These are phyloP conservation scores for Sciurus niger DNA, from an alignment of 2,113 vertebrate species.

Conservation along the genomic window DNA sequence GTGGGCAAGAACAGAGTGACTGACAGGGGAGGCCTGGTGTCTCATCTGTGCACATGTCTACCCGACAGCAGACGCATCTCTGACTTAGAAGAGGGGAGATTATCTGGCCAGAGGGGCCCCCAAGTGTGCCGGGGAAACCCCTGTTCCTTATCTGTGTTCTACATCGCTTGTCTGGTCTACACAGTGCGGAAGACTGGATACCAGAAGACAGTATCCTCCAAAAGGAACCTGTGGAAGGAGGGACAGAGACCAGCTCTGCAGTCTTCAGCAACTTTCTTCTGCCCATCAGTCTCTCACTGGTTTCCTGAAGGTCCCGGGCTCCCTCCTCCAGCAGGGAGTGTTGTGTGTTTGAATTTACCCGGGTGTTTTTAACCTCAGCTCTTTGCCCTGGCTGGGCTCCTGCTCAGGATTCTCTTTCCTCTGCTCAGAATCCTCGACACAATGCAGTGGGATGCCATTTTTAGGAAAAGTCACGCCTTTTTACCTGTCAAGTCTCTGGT, in stretches of 20 bases:
- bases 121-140: neutral
- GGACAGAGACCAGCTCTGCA: neutral
- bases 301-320: neutral
- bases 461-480: neutral
- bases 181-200: neutral
- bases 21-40: neutral
- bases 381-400: neutral
- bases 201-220: neutral
- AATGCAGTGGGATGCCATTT: neutral
- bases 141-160: neutral
- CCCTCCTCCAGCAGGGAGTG: rapidly evolving
- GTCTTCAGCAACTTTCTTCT: neutral
- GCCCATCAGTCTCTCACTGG: neutral
- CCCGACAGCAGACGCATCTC: neutral
- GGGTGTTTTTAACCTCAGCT: too few relatives aligned
- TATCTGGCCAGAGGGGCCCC: neutral
- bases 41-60: neutral
- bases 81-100: neutral
- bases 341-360: too few relatives aligned
- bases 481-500: neutral
- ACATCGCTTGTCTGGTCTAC: neutral
- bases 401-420: neutral
- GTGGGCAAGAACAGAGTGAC: neutral
- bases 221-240: neutral
- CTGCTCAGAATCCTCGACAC: neutral